Evolutionary conservation across 2,797 vertebrate genomes (phyloP).

Genomic region (Salmo trutta): DNA sequence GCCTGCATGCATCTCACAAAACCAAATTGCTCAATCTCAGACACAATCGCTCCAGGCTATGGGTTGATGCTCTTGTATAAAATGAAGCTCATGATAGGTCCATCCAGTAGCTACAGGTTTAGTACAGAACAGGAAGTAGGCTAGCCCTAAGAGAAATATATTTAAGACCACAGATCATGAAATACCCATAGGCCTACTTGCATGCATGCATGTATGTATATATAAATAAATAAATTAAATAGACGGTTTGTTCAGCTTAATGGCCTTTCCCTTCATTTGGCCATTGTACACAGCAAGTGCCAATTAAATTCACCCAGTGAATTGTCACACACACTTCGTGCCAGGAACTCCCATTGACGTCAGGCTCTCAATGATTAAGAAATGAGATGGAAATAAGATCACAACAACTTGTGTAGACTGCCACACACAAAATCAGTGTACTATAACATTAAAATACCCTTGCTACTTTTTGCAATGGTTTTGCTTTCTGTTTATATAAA

Average conservation of each 20-base stretch:
- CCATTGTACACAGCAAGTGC: not conserved
- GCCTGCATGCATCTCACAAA: not conserved
- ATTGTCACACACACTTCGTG: conserved; percentile 37
- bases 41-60: not conserved
- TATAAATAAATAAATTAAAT: not conserved
- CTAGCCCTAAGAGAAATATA: not conserved
- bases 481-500: not conserved
- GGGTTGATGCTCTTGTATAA: not conserved
- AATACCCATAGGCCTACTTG: not conserved
- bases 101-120: not conserved
- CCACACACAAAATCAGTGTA: conserved; percentile 22
- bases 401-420: conserved; percentile 23
- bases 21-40: not conserved
- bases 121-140: not conserved
- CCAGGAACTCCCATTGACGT: conserved; percentile 62
- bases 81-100: not conserved
- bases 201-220: too few relatives aligned
- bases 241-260: not conserved
- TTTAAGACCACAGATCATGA: not conserved
- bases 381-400: conserved; percentile 52
- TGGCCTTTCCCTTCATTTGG: not conserved
- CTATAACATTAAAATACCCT: not conserved
- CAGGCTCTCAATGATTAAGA: conserved; percentile 63
- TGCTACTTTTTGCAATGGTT: not conserved
- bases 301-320: conserved; percentile 26